Evolutionary conservation across 1,140 invertebrate genomes (phyloP).

Genomic region (Leptinotarsa undecemlineata): DNA sequence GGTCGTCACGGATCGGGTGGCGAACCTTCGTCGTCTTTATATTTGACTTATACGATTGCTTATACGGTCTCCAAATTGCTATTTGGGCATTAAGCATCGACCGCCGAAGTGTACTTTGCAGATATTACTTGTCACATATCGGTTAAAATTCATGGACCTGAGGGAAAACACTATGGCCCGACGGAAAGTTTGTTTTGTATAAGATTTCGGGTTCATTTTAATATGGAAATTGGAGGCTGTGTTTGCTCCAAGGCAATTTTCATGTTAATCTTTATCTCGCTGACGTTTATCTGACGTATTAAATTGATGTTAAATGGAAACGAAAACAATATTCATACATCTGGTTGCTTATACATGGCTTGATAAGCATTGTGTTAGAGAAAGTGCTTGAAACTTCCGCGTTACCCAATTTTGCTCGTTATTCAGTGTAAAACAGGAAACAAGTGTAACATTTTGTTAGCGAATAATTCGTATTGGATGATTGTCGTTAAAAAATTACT

Average conservation of each 20-base stretch:
- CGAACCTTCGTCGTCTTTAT: slow-evolving; percentile 4
- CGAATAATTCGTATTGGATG: too few relatives aligned
- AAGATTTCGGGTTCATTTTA: slow-evolving; percentile 14
- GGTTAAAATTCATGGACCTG: slow-evolving; percentile 23
- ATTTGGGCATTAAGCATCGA: slow-evolving; percentile 10
- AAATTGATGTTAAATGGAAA: neutral
- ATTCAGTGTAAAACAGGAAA: too few relatives aligned
- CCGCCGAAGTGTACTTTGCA: slow-evolving; percentile 19
- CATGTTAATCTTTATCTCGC: neutral
- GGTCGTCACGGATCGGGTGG: too few relatives aligned
- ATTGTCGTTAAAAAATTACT: too few relatives aligned
- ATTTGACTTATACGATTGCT: slow-evolving; percentile 11
- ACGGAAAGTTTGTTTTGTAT: slow-evolving; percentile 15
- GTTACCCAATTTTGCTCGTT: too few relatives aligned
- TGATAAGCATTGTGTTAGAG: too few relatives aligned
- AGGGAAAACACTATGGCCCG: neutral
- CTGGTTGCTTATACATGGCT: too few relatives aligned
- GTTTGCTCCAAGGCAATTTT: slow-evolving; percentile 12
- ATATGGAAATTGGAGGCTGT: slow-evolving; percentile 21
- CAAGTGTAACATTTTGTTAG: too few relatives aligned
- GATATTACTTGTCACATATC: slow-evolving; percentile 21
- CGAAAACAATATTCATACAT: slow-evolving; percentile 1
- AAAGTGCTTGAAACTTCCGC: too few relatives aligned
- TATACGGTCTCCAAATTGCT: neutral
- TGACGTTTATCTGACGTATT: neutral